Evolutionary conservation across 2,113 vertebrate genomes (phyloP).

Genomic region (Larimichthys polyactis): DNA sequence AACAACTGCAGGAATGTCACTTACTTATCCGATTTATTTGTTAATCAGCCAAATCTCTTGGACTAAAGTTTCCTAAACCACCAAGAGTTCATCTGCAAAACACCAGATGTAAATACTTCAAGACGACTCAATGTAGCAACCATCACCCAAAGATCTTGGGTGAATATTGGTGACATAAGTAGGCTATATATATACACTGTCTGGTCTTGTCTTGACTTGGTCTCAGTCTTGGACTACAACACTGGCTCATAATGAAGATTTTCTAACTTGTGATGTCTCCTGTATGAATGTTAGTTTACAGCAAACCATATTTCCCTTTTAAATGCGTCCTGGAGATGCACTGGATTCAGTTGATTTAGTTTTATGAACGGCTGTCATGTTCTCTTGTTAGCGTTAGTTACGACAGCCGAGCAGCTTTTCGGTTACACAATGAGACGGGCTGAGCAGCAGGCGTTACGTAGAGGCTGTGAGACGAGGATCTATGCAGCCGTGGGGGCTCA

Average conservation of each 20-base stretch:
- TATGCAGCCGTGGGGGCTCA: constrained; percentile 55
- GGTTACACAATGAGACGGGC: background rate
- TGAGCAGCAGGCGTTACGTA: background rate
- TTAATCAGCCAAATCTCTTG: no score
- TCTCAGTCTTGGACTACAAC: no score
- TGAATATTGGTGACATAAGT: no score
- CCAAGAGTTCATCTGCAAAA: no score
- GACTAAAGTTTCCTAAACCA: no score
- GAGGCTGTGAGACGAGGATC: constrained; percentile 30
- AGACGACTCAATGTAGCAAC: no score
- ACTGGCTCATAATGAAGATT: background rate
- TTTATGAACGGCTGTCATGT: background rate
- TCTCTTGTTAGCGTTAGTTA: background rate
- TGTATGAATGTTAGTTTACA: background rate
- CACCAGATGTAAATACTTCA: no score
- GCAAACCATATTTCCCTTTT: background rate
- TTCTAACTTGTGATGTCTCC: background rate
- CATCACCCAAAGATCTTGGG: no score
- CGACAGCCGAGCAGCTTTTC: constrained; percentile 13
- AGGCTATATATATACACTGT: no score
- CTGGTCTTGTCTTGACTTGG: no score
- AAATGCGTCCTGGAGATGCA: constrained; percentile 41
- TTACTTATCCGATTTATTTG: no score
- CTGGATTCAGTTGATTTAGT: background rate
- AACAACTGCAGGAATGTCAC: no score